phyloP scores from a whole-genome alignment of 2,888 invertebrate species.

The Pteria penguin region DNA sequence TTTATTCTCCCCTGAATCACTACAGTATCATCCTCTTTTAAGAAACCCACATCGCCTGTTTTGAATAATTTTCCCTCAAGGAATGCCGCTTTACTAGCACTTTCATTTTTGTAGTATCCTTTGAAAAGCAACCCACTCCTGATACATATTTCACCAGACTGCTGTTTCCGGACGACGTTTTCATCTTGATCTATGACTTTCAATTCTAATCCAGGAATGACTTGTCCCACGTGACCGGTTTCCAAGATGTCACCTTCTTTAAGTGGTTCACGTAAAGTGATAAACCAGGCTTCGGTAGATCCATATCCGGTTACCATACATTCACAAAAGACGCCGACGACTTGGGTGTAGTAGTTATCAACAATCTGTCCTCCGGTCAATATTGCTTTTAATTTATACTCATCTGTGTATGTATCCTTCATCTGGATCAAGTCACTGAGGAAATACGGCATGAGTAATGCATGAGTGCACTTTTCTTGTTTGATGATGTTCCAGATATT shows the following conservation, averaged over 20 bases:
- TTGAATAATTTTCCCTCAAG: slow-evolving; percentile 14
- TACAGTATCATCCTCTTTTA: background rate
- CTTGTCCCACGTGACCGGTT: slow-evolving; percentile 20
- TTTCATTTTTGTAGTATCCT: slow-evolving; percentile 8
- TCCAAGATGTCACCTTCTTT: background rate
- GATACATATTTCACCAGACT: slow-evolving; percentile 7
- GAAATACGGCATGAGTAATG: slow-evolving; percentile 19
- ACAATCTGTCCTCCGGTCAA: slow-evolving; percentile 23
- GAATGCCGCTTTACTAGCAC: slow-evolving; percentile 3
- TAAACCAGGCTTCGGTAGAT: slow-evolving; percentile 14
- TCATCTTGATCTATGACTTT: slow-evolving; percentile 13
- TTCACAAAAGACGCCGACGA: slow-evolving; percentile 12
- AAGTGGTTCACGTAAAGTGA: background rate
- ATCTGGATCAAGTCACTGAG: slow-evolving; percentile 19
- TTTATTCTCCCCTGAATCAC: slow-evolving; percentile 24
- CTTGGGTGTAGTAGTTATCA: slow-evolving; percentile 9
- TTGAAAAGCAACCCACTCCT: slow-evolving; percentile 3
- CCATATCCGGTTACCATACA: slow-evolving; percentile 11
- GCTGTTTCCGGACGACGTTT: background rate
- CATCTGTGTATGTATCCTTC: slow-evolving; percentile 9
- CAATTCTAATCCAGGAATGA: slow-evolving; percentile 18
- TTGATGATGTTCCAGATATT: slow-evolving; percentile 20
- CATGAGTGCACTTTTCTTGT: slow-evolving; percentile 20
- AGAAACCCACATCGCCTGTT: slow-evolving; percentile 24
- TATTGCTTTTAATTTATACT: slow-evolving; percentile 1